Percentiles rank a stretch among this genome's conserved stretches.
Evolutionary conservation across 2,797 vertebrate species (phyloP).

Genomic region (Uromys caudimaculatus): DNA sequence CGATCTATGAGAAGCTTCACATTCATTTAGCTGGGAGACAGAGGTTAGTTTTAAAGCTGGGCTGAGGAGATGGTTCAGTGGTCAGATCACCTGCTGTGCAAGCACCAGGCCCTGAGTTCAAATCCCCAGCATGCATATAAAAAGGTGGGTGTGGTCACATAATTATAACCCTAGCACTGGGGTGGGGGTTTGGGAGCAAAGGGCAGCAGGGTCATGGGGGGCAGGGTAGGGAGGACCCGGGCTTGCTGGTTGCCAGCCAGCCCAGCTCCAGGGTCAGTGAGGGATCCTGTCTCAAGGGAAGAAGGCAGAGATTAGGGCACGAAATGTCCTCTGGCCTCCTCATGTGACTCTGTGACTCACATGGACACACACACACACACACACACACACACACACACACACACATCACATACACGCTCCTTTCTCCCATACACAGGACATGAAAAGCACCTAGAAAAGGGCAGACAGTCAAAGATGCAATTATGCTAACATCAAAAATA

Average conservation of each 20-base stretch:
- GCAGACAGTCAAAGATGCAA: not conserved
- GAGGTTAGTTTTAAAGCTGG: not conserved
- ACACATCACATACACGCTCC: not conserved
- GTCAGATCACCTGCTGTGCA: not conserved
- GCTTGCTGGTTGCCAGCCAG: not conserved
- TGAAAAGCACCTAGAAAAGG: not conserved
- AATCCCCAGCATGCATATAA: not conserved
- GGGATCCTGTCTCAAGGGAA: not conserved
- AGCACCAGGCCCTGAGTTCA: not conserved
- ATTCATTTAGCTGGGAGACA: not conserved
- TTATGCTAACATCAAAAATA: constrained; percentile 26
- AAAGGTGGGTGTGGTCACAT: not conserved
- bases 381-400: not conserved
- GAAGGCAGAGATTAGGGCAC: not conserved
- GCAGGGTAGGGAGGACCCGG: too few species aligned
- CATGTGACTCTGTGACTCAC: not conserved
- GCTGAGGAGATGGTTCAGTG: not conserved
- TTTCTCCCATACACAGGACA: not conserved
- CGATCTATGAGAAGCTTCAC: not conserved
- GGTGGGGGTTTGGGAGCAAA: not conserved
- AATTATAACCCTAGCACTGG: not conserved
- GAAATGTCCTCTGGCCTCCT: not conserved
- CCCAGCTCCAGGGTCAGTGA: not conserved
- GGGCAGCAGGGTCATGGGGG: not conserved
- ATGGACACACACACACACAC: not conserved